phyloP scores from a whole-genome alignment of 2,113 vertebrate species.

The Nannospalax galili region DNA sequence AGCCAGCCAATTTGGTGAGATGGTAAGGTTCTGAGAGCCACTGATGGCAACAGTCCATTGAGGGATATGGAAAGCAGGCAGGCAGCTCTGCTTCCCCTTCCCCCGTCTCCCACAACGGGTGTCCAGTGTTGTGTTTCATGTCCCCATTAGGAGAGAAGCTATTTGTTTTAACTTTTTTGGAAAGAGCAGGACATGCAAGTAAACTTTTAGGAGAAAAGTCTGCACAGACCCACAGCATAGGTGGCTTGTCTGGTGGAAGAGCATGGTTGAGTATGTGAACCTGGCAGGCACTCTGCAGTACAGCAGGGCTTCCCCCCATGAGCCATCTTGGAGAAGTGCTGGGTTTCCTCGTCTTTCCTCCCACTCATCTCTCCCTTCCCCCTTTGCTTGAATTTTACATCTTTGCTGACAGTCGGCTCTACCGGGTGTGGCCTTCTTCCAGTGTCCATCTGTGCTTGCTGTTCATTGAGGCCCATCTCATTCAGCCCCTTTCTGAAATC shows the following conservation, averaged over 20 bases:
- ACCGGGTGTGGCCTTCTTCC: background rate
- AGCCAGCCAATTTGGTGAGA: background rate
- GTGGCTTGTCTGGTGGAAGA: background rate
- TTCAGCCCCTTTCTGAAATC: background rate
- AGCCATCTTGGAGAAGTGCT: accelerated
- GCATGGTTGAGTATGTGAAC: accelerated
- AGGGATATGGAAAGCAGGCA: background rate
- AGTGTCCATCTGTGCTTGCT: background rate
- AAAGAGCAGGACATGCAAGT: background rate
- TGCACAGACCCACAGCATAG: accelerated
- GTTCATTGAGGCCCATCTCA: background rate
- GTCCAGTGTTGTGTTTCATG: background rate
- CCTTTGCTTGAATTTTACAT: background rate
- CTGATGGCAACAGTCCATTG: background rate
- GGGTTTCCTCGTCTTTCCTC: background rate
- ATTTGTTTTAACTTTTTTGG: background rate
- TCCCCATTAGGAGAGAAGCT: background rate
- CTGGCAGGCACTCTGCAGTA: accelerated
- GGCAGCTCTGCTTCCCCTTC: background rate
- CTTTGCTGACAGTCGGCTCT: background rate
- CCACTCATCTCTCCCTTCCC: background rate
- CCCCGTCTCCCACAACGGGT: too few species aligned
- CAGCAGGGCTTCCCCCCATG: accelerated
- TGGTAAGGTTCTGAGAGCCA: background rate
- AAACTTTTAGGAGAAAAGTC: background rate